Evolutionary conservation across 2,113 vertebrate species (phyloP).

Genomic region (Pampusana beccarii): DNA sequence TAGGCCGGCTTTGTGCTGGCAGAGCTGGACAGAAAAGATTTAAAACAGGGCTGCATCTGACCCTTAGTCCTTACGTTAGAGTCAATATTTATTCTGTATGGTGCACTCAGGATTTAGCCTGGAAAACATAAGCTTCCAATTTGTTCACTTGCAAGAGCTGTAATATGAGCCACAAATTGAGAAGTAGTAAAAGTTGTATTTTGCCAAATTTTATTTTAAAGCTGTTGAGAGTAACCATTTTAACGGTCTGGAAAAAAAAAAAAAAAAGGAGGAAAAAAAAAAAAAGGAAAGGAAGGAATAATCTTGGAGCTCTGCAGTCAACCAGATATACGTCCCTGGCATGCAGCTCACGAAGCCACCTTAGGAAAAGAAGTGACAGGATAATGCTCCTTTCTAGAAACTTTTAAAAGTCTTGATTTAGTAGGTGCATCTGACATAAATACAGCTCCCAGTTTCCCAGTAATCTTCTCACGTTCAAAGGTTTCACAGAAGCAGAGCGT

Average conservation of each 20-base stretch:
- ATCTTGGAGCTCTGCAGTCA: neutral
- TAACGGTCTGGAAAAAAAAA: neutral
- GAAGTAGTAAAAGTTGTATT: slow-evolving; percentile 27
- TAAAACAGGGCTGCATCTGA: slow-evolving; percentile 40
- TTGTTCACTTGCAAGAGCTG: slow-evolving; percentile 38
- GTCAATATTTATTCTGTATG: slow-evolving; percentile 64
- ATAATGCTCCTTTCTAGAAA: slow-evolving; percentile 6
- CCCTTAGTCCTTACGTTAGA: slow-evolving; percentile 37
- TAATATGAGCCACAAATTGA: slow-evolving; percentile 50
- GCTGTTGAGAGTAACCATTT: slow-evolving; percentile 14
- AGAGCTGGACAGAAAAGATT: slow-evolving; percentile 35
- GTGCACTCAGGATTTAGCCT: slow-evolving; percentile 42
- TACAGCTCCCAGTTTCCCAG: neutral
- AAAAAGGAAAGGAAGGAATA: neutral
- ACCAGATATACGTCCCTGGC: neutral
- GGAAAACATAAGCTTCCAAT: slow-evolving; percentile 62
- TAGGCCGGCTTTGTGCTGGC: neutral
- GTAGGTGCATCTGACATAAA: slow-evolving; percentile 30
- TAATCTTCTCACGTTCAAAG: neutral
- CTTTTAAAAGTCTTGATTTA: slow-evolving; percentile 28
- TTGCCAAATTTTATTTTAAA: slow-evolving; percentile 49
- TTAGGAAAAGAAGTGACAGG: neutral
- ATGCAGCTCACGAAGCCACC: neutral
- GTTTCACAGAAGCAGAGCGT: neutral
- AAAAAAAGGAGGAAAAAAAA: no score